Evolutionary conservation across 92 coral and sea anemone species (phyloP), one percentile per base, ranked within the genome.

Genomic region (Phenganax stokvisi): DNA sequence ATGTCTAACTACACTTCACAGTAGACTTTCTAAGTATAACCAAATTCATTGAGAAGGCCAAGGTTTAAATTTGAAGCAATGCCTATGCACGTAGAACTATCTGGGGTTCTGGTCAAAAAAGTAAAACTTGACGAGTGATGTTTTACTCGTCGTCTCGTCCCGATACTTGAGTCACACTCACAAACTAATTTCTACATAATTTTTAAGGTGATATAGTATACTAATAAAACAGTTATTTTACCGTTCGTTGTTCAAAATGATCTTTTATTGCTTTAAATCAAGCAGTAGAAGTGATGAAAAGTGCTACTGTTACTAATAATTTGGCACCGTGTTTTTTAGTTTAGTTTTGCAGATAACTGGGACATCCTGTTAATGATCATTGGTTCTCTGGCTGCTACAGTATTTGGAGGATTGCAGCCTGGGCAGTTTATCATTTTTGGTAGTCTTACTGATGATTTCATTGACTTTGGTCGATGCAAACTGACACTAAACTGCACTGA

Each of bases 391-490:
- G 86, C 84, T 12, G 84, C 89, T 47, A 7, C 72, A 7, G 80
- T 76, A 20, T 82, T 76, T 10, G 89, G 89, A 12, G 87, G 81
- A 62, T 89, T 89, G 57, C 85, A 85, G 25, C 98, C 98, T 52
- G 72, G 90, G 3, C 98, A 94, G 92, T 94, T 94, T 66, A 86
- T 92, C 64, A 88, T 94, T 75, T 92, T 94, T 88, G 98, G 98
- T 6, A 47, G 76, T 63, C 72, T 76, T 62, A 70, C 79, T 20
- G 86, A 83, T 62, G 82, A 57, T 58, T 74, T 83, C 16, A 31
- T 83, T 58, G 81, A 83, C 37, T 83, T 12, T 83, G 82, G 59
- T 10, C 83, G 74, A 47, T 79, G 83, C 55, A 74, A 74, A 83
- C 58, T 31, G 6, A 0, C 74, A 25, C 58, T 15, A 20, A 74